Percentiles rank a stretch among this genome's conserved stretches.
These are phyloP conservation scores for Carassius carassius DNA, from an alignment of 2,113 vertebrate species.

Conservation along the genomic window DNA sequence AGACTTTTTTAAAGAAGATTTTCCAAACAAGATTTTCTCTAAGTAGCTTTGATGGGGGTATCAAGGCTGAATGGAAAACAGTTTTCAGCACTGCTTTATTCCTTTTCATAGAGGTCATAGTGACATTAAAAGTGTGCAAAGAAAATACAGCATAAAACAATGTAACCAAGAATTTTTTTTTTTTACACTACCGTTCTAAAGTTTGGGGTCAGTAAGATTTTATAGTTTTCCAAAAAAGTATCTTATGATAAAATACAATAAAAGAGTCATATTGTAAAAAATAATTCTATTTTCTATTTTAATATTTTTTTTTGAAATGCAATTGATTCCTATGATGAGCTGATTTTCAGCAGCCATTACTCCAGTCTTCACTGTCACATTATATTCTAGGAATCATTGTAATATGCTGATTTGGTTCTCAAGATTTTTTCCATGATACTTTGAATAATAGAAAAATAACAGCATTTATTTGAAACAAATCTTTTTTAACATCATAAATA, in stretches of 20 bases:
- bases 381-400: not conserved
- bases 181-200: not conserved
- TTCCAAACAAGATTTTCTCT: conserved; percentile 68
- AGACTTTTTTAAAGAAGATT: conserved; percentile 70
- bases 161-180: not conserved
- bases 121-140: conserved; percentile 12
- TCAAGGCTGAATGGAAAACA: conserved; percentile 40
- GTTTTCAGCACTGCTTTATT: conserved; percentile 58
- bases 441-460: too few species aligned
- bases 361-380: not conserved
- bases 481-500: too few species aligned
- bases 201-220: not conserved
- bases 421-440: not conserved
- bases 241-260: not conserved
- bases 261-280: not conserved
- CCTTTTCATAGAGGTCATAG: conserved; percentile 47
- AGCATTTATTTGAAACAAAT: too few species aligned
- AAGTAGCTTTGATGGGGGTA: conserved; percentile 72
- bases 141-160: conserved; percentile 17
- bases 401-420: not conserved
- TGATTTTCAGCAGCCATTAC: not conserved
- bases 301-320: too few species aligned
- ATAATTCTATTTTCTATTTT: too few species aligned
- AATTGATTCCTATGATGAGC: too few species aligned
- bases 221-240: not conserved